Evolutionary conservation across 2,888 invertebrate species (phyloP), one percentile per base, ranked within the genome.

Genomic region (Lordiphosa andalusiaca): DNA sequence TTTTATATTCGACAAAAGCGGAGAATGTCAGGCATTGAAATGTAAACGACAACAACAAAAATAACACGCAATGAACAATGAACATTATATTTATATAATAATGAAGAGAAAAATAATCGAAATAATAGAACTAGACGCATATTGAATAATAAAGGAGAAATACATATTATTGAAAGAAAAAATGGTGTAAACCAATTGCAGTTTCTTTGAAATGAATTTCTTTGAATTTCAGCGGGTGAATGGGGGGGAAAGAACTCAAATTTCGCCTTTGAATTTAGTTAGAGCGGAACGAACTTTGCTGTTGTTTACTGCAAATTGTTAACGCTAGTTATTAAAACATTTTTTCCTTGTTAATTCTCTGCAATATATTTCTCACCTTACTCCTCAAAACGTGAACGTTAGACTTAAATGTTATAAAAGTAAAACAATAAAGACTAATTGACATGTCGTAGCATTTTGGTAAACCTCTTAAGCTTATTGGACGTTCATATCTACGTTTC

Each of bases 51-150:
- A 35, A 13, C 37, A 30, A 49, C 47, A 30, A 30, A 53, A 55
- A 44, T 30, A 65, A 84, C 60, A 76, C 72, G 63, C 80, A 76
- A 68, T 78, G 65, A 76, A 76, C 71, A 85, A 83, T 71, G 72
- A 71, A 62, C 76, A 73, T 69, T 73, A 85, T 85, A 68, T 71
- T 73, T 70, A 70, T 67, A 82, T 62, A 50, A 62, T 64, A 71
- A 71, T 66, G 83, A 77, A 19, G 62, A 61, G 61, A 59, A 61
- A 74, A 78, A 83, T 77, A 83, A 76, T 76, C 72, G 81, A 83
- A 71, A 77, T 69, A 78, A 85, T 78, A 85, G 81, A 85, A 75
- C 84, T 78, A 78, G 77, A 81, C 77, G 85, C 81, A 78, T 85
- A 84, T 85, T 78, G 61, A 78, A 83, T 83, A 85, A 78, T 85